These are phyloP conservation scores for Pipra filicauda DNA, from an alignment of 2,113 vertebrate genomes.

Conservation along the genomic window DNA sequence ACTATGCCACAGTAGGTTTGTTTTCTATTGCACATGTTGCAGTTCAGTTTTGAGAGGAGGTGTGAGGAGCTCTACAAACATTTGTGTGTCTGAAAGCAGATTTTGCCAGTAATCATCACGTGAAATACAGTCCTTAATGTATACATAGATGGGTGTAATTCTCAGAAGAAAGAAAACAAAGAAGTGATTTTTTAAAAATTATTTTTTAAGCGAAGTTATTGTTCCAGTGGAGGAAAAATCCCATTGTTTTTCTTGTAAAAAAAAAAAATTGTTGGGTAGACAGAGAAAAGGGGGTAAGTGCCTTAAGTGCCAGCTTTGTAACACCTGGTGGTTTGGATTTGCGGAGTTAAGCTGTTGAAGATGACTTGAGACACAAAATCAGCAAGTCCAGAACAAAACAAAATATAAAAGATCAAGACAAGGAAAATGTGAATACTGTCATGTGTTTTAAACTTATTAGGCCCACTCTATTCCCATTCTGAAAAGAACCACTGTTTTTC, in stretches of 20 bases:
- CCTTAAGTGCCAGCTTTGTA: background rate
- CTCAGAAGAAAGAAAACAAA: background rate
- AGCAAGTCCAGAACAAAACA: background rate
- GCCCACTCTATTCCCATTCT: background rate
- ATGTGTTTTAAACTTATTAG: background rate
- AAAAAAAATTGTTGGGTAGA: background rate
- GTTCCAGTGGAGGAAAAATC: background rate
- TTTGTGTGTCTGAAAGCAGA: background rate
- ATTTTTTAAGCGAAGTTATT: background rate
- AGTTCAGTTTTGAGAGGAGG: background rate
- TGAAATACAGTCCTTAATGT: background rate
- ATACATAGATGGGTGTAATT: background rate
- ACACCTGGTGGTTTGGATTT: background rate
- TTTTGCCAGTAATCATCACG: background rate
- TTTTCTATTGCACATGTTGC: fast-evolving
- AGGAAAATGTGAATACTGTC: background rate
- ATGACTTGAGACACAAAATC: background rate
- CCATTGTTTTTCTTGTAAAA: background rate
- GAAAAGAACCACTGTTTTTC: background rate
- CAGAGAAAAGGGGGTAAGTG: background rate
- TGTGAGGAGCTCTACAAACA: background rate
- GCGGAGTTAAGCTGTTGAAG: background rate
- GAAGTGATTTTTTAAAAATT: too few relatives aligned
- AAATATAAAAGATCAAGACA: background rate
- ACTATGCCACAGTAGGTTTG: background rate